These are phyloP conservation scores for Acropora yongei DNA, from an alignment of 64 coral and sea anemone genomes.

Conservation along the genomic window DNA sequence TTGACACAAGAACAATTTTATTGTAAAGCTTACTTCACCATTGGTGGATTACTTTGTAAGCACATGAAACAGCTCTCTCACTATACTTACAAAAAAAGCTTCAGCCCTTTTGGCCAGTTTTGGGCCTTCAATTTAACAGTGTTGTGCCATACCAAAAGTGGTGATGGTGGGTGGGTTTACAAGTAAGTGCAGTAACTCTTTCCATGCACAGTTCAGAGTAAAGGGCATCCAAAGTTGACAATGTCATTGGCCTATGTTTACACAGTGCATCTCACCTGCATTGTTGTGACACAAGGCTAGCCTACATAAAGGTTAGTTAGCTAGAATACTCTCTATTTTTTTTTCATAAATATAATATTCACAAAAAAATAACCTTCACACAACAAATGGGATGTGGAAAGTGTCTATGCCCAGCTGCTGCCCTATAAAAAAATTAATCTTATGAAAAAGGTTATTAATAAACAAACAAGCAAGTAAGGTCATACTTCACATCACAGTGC, in stretches of 20 bases:
- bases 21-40: neutral
- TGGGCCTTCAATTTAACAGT: neutral
- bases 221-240: neutral
- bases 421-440: neutral
- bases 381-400: neutral
- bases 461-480: neutral
- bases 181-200: neutral
- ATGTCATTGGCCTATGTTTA: neutral
- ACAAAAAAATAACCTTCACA: neutral
- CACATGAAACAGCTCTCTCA: neutral
- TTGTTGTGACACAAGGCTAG: neutral
- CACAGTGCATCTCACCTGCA: neutral
- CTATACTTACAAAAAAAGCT: neutral
- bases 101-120: neutral
- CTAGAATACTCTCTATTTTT: neutral
- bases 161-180: neutral
- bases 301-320: neutral
- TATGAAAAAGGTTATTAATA: neutral
- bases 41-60: neutral
- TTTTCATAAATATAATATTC: conserved; percentile 1
- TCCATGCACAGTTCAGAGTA: neutral
- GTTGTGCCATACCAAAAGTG: neutral
- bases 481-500: neutral
- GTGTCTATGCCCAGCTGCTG: neutral
- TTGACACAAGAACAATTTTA: neutral